Conservation (phyloP, 2,797 vertebrate genomes). For the Mycteria americana region DNA sequence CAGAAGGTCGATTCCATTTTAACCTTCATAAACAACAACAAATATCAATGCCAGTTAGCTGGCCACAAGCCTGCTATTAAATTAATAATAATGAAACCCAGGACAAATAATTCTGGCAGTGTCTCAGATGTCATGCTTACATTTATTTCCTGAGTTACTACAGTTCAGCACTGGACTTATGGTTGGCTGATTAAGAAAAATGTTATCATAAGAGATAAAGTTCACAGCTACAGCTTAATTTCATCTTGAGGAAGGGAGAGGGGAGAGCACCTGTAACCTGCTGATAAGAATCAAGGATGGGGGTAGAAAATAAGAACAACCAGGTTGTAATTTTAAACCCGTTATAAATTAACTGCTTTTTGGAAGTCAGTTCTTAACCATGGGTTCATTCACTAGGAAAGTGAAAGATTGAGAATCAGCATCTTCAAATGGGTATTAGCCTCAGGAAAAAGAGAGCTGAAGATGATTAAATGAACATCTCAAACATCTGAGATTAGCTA, state of each 20-base stretch:
- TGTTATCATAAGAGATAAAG: background rate
- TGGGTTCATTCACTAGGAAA: background rate
- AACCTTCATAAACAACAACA: background rate
- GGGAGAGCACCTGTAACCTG: background rate
- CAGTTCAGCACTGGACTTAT: background rate
- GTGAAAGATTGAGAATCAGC: background rate
- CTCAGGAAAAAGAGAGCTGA: background rate
- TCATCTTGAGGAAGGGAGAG: background rate
- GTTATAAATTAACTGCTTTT: background rate
- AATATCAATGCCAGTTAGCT: background rate
- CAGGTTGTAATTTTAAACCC: background rate
- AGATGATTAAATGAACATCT: background rate
- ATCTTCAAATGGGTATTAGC: background rate
- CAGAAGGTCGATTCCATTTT: background rate
- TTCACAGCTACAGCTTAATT: background rate
- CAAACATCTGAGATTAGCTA: background rate
- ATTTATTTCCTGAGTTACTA: background rate
- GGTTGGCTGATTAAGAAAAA: background rate
- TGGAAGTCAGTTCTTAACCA: background rate
- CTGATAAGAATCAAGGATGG: background rate
- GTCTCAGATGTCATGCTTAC: background rate
- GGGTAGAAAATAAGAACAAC: background rate
- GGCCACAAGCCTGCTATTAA: background rate
- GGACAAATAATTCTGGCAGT: background rate
- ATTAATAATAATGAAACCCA: background rate